Evolutionary conservation across 1,140 invertebrate genomes (phyloP).

Genomic region (Spodoptera frugiperda): DNA sequence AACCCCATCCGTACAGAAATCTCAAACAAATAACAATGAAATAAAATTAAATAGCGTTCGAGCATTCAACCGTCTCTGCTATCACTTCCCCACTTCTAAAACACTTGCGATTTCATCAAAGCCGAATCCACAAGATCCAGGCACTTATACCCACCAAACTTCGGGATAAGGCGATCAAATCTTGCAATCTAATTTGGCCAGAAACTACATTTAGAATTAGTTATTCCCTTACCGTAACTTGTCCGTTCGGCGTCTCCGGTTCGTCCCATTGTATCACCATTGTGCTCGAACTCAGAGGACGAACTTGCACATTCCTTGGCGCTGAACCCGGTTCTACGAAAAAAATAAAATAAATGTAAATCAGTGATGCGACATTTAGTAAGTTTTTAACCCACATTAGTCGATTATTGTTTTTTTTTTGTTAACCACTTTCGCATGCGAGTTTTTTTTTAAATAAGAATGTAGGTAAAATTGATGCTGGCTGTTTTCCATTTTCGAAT

Average conservation of each 20-base stretch:
- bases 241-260: conserved; percentile 98
- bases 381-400: neutral
- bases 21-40: too few species aligned
- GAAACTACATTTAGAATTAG: conserved; percentile 32
- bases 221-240: conserved; percentile 92
- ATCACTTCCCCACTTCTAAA: neutral
- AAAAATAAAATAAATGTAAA: conserved; percentile 38
- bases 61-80: neutral
- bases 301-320: conserved; percentile 96
- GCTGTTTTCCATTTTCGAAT: conserved; percentile 3
- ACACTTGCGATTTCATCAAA: conserved; percentile 30
- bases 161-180: conserved; percentile 32
- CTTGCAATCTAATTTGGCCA: conserved; percentile 31
- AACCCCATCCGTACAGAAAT: too few species aligned
- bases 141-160: conserved; percentile 14
- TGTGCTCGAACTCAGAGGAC: conserved; percentile 96
- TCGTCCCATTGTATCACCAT: conserved; percentile 99
- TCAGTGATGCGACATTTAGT: neutral
- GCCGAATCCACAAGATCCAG: conserved; percentile 13
- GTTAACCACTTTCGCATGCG: conserved; percentile 28
- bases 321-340: conserved; percentile 96
- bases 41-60: too few species aligned
- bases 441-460: neutral
- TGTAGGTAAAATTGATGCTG: neutral
- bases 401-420: conserved; percentile 19